Evolutionary conservation across 2,888 invertebrate genomes (phyloP).

Genomic region (Eumerus sabulonum): DNA sequence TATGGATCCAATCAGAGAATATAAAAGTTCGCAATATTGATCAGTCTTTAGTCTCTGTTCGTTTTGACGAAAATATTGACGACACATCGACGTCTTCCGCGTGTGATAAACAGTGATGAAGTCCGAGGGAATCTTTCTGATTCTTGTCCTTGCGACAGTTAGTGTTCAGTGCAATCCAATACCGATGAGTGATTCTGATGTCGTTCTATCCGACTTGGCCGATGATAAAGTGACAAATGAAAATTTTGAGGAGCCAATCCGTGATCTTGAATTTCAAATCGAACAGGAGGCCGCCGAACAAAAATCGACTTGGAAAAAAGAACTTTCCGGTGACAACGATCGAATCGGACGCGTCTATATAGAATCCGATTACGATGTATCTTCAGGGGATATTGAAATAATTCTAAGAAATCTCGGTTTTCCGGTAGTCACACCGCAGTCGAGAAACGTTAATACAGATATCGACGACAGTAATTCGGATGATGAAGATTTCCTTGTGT

Average conservation of each 20-base stretch:
- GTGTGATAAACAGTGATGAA: slow-evolving; percentile 36
- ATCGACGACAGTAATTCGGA: not conserved
- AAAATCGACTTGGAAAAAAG: no score
- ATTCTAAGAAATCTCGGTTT: slow-evolving; percentile 48
- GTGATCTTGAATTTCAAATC: no score
- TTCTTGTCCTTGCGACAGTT: slow-evolving; percentile 41
- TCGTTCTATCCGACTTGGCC: not conserved
- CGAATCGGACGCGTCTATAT: slow-evolving; percentile 42
- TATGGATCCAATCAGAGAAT: slow-evolving; percentile 13
- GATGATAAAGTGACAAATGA: slow-evolving; percentile 19
- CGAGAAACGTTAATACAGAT: slow-evolving; percentile 26
- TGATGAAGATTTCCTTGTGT: slow-evolving; percentile 38
- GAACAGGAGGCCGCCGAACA: not conserved
- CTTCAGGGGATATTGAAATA: slow-evolving; percentile 24
- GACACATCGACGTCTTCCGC: not conserved
- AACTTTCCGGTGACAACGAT: slow-evolving; percentile 15
- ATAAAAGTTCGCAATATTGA: slow-evolving; percentile 51
- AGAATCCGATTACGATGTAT: slow-evolving; percentile 34
- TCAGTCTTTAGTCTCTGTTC: slow-evolving; percentile 48
- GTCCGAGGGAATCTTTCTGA: slow-evolving; percentile 8
- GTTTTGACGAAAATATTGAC: not conserved
- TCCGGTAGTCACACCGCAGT: slow-evolving; percentile 21
- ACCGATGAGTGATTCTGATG: not conserved
- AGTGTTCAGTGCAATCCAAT: slow-evolving; percentile 4
- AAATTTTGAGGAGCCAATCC: not conserved